Evolutionary conservation across 2,113 vertebrate species (phyloP).

Genomic region (Dendropsophus ebraccatus): DNA sequence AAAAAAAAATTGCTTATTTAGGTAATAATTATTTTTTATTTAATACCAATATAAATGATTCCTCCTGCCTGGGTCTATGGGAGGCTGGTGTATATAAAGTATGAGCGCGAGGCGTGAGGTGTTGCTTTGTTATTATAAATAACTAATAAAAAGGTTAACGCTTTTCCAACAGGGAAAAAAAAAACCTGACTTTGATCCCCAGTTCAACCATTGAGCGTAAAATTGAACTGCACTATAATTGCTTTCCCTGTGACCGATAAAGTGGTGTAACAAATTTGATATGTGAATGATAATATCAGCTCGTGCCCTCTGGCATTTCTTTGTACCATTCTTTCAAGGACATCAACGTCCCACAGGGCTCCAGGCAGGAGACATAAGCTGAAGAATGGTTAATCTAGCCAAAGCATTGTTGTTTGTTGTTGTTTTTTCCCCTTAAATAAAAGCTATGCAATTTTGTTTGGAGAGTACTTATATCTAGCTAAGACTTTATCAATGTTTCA

Average conservation of each 20-base stretch:
- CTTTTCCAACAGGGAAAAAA: slow-evolving; percentile 69
- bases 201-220: slow-evolving; percentile 85
- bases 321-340: slow-evolving; percentile 85
- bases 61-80: background rate
- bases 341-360: slow-evolving; percentile 81
- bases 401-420: slow-evolving; percentile 69
- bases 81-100: background rate
- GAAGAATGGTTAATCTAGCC: slow-evolving; percentile 79
- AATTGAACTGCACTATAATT: slow-evolving; percentile 90
- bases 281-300: slow-evolving; percentile 91
- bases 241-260: slow-evolving; percentile 89
- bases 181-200: slow-evolving; percentile 85
- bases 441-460: slow-evolving; percentile 64
- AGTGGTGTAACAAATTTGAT: slow-evolving; percentile 89
- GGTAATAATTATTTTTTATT: background rate
- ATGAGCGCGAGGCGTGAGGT: slow-evolving; percentile 56
- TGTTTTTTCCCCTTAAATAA: slow-evolving; percentile 58
- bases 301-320: slow-evolving; percentile 82
- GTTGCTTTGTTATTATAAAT: slow-evolving; percentile 73
- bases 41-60: background rate
- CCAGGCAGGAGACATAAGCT: slow-evolving; percentile 74
- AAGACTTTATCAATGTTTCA: slow-evolving; percentile 46
- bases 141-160: slow-evolving; percentile 77
- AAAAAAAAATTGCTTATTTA: background rate
- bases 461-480: slow-evolving; percentile 65